These are phyloP conservation scores for Lophura nycthemera DNA, from an alignment of 2,113 vertebrate genomes.

Conservation along the genomic window DNA sequence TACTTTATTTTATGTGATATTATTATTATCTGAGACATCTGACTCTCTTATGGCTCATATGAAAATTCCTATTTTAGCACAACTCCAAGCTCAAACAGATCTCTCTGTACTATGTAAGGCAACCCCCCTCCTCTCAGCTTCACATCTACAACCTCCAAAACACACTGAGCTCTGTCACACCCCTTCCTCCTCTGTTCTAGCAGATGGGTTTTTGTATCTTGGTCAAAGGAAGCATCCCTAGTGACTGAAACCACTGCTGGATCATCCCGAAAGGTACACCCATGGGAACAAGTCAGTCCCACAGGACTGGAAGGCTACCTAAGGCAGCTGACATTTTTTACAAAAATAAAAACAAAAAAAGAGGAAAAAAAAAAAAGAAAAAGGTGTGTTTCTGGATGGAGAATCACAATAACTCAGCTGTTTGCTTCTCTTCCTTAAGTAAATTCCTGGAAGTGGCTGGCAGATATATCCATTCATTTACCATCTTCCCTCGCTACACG, in stretches of 20 bases:
- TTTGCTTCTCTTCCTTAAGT: constrained; percentile 36
- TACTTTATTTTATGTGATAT: constrained; percentile 59
- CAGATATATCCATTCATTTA: constrained; percentile 42
- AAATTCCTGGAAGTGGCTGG: constrained; percentile 20
- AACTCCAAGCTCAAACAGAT: constrained; percentile 27
- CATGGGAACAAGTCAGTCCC: background rate
- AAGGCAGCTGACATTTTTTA: background rate
- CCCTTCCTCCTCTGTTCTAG: background rate
- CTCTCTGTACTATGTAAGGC: constrained; percentile 15
- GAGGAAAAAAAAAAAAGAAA: background rate
- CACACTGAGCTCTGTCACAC: background rate
- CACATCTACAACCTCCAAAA: background rate
- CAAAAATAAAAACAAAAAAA: background rate
- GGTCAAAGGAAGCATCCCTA: background rate
- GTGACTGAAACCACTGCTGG: background rate
- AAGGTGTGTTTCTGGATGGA: background rate
- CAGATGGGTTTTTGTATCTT: background rate
- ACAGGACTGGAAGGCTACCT: background rate
- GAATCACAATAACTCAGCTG: background rate
- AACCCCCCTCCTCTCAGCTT: constrained; percentile 13
- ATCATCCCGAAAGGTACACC: background rate
- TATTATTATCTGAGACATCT: constrained; percentile 68
- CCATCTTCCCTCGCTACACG: background rate
- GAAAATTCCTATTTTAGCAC: constrained; percentile 44
- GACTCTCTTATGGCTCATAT: constrained; percentile 54